A percentile compares a stretch with the other conserved stretches of the same genome.
phyloP scores from a whole-genome alignment of 2,113 vertebrate species.

The Bubo scandiacus region DNA sequence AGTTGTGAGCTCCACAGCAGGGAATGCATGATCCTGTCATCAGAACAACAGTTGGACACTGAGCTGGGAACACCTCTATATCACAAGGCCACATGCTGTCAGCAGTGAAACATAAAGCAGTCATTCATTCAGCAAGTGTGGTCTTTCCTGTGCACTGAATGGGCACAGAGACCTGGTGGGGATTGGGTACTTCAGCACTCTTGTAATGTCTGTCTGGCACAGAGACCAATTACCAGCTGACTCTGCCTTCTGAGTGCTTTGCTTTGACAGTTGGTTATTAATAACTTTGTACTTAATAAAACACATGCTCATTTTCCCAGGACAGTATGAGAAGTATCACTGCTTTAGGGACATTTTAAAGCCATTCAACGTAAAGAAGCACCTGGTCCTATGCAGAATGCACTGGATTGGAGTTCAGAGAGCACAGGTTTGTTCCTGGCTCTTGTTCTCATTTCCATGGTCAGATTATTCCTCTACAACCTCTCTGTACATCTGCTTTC shows the following conservation, averaged over 20 bases:
- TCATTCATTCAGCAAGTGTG: fast-evolving
- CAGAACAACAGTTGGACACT: not conserved
- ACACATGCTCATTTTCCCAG: not conserved
- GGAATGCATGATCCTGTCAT: not conserved
- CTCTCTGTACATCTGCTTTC: not conserved
- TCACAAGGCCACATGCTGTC: fast-evolving
- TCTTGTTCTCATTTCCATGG: not conserved
- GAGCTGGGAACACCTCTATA: no score
- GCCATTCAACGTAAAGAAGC: not conserved
- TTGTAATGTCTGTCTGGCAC: fast-evolving
- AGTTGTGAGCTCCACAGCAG: not conserved
- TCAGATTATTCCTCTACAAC: not conserved
- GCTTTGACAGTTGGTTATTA: not conserved
- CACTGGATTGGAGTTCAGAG: not conserved
- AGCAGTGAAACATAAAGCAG: not conserved
- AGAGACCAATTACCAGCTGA: fast-evolving
- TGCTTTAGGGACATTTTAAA: not conserved
- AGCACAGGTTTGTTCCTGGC: not conserved
- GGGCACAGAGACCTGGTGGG: fast-evolving
- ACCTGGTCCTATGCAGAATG: not conserved
- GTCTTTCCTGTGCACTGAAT: not conserved
- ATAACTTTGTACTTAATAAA: not conserved
- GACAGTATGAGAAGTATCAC: not conserved
- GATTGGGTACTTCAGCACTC: fast-evolving
- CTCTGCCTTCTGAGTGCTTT: not conserved